Percentiles rank a stretch among this genome's conserved stretches.
phyloP scores from a whole-genome alignment of 2,113 vertebrate species.

The Casuarius casuarius region DNA sequence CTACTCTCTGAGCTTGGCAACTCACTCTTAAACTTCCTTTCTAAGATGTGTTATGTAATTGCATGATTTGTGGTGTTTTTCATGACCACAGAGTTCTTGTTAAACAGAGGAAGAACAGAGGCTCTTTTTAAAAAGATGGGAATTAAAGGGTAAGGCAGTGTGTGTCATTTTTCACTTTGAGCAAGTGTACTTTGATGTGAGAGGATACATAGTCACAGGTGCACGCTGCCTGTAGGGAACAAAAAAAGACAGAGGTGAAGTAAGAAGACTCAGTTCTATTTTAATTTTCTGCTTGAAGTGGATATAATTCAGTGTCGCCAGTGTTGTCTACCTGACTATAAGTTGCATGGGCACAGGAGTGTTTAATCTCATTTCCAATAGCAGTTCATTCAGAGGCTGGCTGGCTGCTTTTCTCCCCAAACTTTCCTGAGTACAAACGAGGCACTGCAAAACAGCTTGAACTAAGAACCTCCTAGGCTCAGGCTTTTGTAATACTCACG shows the following conservation, averaged over 20 bases:
- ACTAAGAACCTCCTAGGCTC: background rate
- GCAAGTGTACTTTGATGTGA: background rate
- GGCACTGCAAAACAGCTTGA: background rate
- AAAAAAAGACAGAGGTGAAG: constrained; percentile 18
- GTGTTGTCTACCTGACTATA: background rate
- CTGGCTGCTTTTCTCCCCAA: background rate
- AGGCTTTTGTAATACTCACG: background rate
- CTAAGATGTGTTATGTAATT: background rate
- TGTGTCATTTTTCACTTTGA: background rate
- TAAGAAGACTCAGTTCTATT: constrained; percentile 24
- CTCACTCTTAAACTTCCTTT: background rate
- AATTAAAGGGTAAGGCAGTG: background rate
- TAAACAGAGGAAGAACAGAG: background rate
- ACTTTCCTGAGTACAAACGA: background rate
- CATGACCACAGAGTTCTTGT: background rate
- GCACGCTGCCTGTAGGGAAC: background rate
- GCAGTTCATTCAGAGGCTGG: background rate
- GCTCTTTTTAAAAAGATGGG: background rate
- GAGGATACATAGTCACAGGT: background rate
- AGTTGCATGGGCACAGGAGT: background rate
- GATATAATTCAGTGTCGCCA: background rate
- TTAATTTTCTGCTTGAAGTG: constrained; percentile 28
- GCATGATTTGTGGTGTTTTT: background rate
- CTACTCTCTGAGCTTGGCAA: background rate
- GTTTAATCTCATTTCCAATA: background rate